Evolutionary conservation across 2,113 vertebrate genomes (phyloP), one percentile per base, ranked within the genome.

Genomic region (Willisornis vidua): DNA sequence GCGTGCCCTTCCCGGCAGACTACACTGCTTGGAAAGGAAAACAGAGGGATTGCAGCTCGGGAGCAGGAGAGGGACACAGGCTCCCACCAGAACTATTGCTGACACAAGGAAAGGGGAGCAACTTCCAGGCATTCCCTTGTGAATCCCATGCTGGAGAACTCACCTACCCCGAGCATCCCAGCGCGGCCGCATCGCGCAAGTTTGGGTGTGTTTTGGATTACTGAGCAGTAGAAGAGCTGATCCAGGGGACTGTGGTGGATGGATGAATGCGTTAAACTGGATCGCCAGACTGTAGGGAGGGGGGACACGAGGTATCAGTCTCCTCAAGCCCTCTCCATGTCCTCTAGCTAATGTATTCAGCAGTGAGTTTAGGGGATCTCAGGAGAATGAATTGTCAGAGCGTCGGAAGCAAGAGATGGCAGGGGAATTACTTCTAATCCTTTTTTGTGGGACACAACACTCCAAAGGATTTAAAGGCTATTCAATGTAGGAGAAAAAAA

Each of bases 401-500:
- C 23, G 9, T 52, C 8, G 3, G 76, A 87, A 93, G 92, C 28
- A 18, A 92, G 87, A 5, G 45, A 93, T 92, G 88, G 93, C 79
- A 83, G 68, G 89, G 93, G 95, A 97, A 97, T 98, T 97, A 96
- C 71, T 68, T 55, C 74, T 95, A 96, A 97, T 97, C 93, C 82
- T 58, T 89, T 33, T 59, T 55, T 82, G 68, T 46, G 52, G 84
- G 92, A 80, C 91, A 41, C 13, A 92, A n/a, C 84, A 81, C 93
- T 96, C 62, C 43, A 90, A 94, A 85, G 84, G 87, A 95, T 89
- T 95, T 79, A 95, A 84, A 90, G 33, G 45, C 62, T 51, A 35
- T 86, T 72, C 55, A 79, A 59, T 37, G n/a, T n/a, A 14, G 41
- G 41, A 43, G 41, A 77, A 90, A 94, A 80, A 79, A 90, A 90